Percentiles rank a stretch among this genome's conserved stretches.
phyloP scores from a whole-genome alignment of 2,888 invertebrate genomes.

The Cyrtodaria siliqua region DNA sequence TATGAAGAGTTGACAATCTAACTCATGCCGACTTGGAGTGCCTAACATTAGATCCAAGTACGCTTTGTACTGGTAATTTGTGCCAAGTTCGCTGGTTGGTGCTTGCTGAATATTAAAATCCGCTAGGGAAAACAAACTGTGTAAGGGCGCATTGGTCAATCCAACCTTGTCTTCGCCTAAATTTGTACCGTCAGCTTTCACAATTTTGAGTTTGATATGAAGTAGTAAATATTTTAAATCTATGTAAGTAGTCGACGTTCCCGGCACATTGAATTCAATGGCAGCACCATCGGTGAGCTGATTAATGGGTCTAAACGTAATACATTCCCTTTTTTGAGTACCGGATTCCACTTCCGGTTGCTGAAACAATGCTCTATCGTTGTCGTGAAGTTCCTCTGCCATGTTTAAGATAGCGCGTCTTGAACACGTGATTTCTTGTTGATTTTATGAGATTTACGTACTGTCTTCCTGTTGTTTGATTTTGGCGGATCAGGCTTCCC shows the following conservation, averaged over 20 bases:
- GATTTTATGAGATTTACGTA: neutral
- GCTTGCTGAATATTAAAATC: slow-evolving; percentile 22
- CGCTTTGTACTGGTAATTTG: slow-evolving; percentile 19
- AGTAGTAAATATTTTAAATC: slow-evolving; percentile 12
- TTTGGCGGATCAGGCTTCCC: neutral
- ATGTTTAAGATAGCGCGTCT: neutral
- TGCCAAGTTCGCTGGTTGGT: slow-evolving; percentile 18
- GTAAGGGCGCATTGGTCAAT: slow-evolving; percentile 22
- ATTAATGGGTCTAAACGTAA: slow-evolving; percentile 27
- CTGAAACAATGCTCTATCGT: slow-evolving; percentile 15
- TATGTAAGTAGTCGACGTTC: slow-evolving; percentile 11
- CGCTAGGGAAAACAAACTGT: slow-evolving; percentile 25
- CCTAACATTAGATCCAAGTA: slow-evolving; percentile 5
- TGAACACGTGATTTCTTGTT: neutral
- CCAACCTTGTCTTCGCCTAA: slow-evolving; percentile 8
- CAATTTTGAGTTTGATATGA: slow-evolving; percentile 25
- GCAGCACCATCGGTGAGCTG: slow-evolving; percentile 19
- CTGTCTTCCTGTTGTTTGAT: too few species aligned
- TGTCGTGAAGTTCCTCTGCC: slow-evolving; percentile 6
- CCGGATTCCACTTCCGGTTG: slow-evolving; percentile 5
- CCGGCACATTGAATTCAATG: slow-evolving; percentile 29
- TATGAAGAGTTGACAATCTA: slow-evolving; percentile 16
- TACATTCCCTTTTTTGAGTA: slow-evolving; percentile 22
- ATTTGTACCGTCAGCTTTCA: slow-evolving; percentile 11
- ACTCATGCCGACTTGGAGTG: neutral